Conservation (phyloP, 2,797 vertebrate genomes). For the Sitta carolinensis region DNA sequence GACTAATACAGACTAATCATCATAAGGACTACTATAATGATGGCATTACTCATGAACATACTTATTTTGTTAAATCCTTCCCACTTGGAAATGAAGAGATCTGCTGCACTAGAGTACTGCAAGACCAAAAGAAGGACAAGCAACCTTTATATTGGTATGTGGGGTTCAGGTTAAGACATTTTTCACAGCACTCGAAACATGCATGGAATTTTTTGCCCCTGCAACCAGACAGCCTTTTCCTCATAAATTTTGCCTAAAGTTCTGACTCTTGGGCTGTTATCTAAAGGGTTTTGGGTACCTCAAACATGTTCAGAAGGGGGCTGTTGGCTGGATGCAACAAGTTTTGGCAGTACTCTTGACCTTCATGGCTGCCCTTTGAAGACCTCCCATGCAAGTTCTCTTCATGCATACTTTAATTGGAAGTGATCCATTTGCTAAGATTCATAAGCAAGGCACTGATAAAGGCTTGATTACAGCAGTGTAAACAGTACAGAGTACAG, state of each 20-base stretch:
- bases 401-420: neutral
- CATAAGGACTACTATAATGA: neutral
- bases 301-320: neutral
- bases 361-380: neutral
- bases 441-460: neutral
- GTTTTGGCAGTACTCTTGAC: neutral
- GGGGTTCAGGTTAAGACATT: neutral
- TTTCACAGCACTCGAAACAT: neutral
- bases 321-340: neutral
- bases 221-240: neutral
- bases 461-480: neutral
- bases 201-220: neutral
- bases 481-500: neutral
- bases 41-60: conserved; percentile 2
- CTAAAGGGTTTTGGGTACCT: neutral
- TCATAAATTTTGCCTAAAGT: neutral
- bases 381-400: neutral
- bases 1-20: conserved; percentile 11
- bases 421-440: neutral
- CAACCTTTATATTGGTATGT: neutral
- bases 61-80: neutral
- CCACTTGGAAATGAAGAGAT: neutral
- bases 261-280: neutral
- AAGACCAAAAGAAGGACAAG: neutral
- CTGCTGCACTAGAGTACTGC: neutral